A percentile compares a stretch with the other conserved stretches of the same genome.
Evolutionary conservation across 2,113 vertebrate species (phyloP).

Genomic region (Callocephalon fimbriatum): DNA sequence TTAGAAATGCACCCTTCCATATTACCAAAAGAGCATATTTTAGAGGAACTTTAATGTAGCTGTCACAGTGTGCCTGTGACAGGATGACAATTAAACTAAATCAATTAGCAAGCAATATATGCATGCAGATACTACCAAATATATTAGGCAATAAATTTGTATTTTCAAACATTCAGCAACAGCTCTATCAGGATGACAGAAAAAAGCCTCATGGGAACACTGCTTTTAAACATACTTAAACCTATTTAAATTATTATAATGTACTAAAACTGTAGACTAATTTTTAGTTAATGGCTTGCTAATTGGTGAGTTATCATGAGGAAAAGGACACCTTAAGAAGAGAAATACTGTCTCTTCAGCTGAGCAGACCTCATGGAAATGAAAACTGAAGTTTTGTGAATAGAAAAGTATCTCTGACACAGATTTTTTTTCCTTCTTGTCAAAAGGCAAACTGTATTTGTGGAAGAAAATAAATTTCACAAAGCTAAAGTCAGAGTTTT

Average conservation of each 20-base stretch:
- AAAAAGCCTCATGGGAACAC: not conserved
- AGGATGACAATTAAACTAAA: slow-evolving; percentile 17
- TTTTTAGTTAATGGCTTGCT: slow-evolving; percentile 8
- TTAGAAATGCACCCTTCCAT: slow-evolving; percentile 35
- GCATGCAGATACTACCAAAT: not conserved
- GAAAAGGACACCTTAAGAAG: not conserved
- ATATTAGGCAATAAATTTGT: not conserved
- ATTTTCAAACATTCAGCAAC: slow-evolving; percentile 24
- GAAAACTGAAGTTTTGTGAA: not conserved
- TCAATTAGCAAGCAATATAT: not conserved
- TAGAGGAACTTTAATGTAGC: slow-evolving; percentile 18
- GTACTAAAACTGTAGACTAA: not conserved
- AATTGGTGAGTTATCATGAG: not conserved
- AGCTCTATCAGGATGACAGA: not conserved
- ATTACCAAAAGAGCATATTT: slow-evolving; percentile 41
- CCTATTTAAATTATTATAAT: slow-evolving; percentile 10
- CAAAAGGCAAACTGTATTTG: not conserved
- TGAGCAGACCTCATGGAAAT: not conserved
- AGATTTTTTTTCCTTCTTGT: not conserved
- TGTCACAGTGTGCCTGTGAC: not conserved
- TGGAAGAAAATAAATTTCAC: not conserved
- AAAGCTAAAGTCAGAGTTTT: not conserved
- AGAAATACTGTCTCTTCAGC: not conserved
- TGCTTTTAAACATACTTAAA: not conserved
- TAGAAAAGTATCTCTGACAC: not conserved